phyloP scores from a whole-genome alignment of 2,888 invertebrate genomes.

The Cephalotes varians region DNA sequence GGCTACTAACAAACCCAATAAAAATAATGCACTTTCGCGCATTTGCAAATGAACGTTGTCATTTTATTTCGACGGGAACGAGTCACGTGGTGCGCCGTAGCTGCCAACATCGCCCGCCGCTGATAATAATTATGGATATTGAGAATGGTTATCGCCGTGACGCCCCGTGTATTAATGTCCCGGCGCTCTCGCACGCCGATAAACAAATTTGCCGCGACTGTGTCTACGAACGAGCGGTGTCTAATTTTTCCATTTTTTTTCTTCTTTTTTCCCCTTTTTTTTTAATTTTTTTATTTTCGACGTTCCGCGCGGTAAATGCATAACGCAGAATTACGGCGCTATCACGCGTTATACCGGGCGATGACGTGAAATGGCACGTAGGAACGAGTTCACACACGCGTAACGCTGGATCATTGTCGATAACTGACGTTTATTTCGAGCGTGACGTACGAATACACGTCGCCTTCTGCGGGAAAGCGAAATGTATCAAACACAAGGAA shows the following conservation, averaged over 20 bases:
- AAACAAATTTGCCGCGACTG: slow-evolving; percentile 77
- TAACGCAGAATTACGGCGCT: slow-evolving; percentile 72
- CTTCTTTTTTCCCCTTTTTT: not conserved
- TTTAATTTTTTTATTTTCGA: not conserved
- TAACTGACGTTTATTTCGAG: slow-evolving; percentile 55
- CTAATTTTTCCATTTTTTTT: slow-evolving; percentile 61
- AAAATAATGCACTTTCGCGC: slow-evolving; percentile 82
- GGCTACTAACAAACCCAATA: slow-evolving; percentile 80
- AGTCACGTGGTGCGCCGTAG: slow-evolving; percentile 69
- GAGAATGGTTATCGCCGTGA: slow-evolving; percentile 82
- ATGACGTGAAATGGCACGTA: slow-evolving; percentile 53
- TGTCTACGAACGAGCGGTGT: slow-evolving; percentile 62
- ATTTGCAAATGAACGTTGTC: slow-evolving; percentile 83
- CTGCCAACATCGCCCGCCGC: slow-evolving; percentile 71
- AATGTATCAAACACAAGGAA: slow-evolving; percentile 47
- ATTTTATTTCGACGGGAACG: slow-evolving; percentile 79
- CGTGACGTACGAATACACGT: slow-evolving; percentile 53
- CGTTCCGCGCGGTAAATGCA: slow-evolving; percentile 55
- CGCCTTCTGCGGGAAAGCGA: slow-evolving; percentile 47
- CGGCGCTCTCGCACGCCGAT: slow-evolving; percentile 68
- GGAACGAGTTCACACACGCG: slow-evolving; percentile 9
- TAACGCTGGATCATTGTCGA: slow-evolving; percentile 48
- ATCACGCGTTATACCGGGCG: slow-evolving; percentile 58
- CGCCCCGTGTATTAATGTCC: slow-evolving; percentile 79
- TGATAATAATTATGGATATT: slow-evolving; percentile 83